These are phyloP conservation scores for Brachystomella parvula DNA, from an alignment of 1,140 invertebrate genomes.

Conservation along the genomic window DNA sequence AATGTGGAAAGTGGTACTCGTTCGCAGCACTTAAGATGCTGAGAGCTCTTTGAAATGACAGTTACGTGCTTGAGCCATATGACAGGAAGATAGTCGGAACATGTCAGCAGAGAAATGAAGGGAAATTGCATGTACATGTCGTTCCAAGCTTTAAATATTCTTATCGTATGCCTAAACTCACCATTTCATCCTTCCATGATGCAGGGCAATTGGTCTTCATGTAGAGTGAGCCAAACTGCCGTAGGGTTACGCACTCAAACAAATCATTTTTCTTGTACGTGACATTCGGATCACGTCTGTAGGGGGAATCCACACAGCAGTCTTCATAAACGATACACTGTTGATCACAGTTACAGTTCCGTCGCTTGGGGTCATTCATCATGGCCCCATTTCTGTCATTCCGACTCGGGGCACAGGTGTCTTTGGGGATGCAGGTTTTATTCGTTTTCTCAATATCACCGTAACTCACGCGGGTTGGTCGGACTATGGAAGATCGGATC, in stretches of 20 bases:
- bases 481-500: constrained; percentile 25
- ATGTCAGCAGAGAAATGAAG: too few species aligned
- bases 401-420: constrained; percentile 35
- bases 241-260: constrained; percentile 44
- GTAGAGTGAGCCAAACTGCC: constrained; percentile 46
- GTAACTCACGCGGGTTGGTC: constrained; percentile 35
- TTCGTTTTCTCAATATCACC: constrained; percentile 36
- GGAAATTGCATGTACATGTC: too few species aligned
- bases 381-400: constrained; percentile 37
- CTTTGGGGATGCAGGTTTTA: constrained; percentile 35
- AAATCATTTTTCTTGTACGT: constrained; percentile 35
- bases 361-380: constrained; percentile 42
- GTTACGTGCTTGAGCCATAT: too few species aligned
- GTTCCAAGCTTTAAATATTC: not conserved
- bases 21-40: too few species aligned
- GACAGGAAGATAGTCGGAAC: too few species aligned
- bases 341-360: constrained; percentile 50
- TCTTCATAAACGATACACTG: constrained; percentile 47
- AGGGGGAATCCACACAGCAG: constrained; percentile 47
- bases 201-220: constrained; percentile 45
- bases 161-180: constrained; percentile 20
- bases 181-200: constrained; percentile 41
- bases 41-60: too few species aligned
- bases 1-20: too few species aligned
- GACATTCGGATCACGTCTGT: constrained; percentile 36